These are phyloP conservation scores for Leptatherina wallacei DNA, from an alignment of 2,797 vertebrate genomes.

Conservation along the genomic window DNA sequence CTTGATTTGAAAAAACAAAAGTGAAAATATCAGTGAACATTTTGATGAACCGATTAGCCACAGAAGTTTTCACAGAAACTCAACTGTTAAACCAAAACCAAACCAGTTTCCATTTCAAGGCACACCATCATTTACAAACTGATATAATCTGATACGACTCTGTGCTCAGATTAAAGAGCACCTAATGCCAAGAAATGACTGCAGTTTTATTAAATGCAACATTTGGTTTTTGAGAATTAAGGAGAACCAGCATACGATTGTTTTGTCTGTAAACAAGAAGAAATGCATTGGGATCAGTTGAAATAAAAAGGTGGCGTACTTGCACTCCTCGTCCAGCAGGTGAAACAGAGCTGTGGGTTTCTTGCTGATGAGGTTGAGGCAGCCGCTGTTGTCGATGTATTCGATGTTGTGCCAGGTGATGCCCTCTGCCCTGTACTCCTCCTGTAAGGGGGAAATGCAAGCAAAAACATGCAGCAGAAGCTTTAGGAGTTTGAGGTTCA, in stretches of 20 bases:
- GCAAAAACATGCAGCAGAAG: background rate
- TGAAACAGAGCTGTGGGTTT: constrained; percentile 96
- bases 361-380: constrained; percentile 97
- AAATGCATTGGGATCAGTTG: background rate
- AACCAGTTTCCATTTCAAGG: background rate
- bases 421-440: constrained; percentile 94
- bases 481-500: background rate
- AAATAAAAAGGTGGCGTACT: constrained; percentile 82
- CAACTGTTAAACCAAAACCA: background rate
- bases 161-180: background rate
- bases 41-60: background rate
- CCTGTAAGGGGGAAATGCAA: constrained; percentile 75
- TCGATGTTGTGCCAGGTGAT: constrained; percentile 98
- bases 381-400: constrained; percentile 95
- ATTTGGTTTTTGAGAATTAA: too few species aligned
- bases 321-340: constrained; percentile 98
- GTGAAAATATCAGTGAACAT: background rate
- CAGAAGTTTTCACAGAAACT: constrained; percentile 4
- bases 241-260: too few species aligned
- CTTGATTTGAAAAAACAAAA: too few species aligned
- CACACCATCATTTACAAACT: background rate
- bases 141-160: background rate
- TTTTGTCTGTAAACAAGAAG: background rate
- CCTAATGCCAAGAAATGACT: background rate
- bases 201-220: too few species aligned